Base-by-base conservation (phyloP, 1,140 invertebrate species). In the Drosophila leontia region DNA sequence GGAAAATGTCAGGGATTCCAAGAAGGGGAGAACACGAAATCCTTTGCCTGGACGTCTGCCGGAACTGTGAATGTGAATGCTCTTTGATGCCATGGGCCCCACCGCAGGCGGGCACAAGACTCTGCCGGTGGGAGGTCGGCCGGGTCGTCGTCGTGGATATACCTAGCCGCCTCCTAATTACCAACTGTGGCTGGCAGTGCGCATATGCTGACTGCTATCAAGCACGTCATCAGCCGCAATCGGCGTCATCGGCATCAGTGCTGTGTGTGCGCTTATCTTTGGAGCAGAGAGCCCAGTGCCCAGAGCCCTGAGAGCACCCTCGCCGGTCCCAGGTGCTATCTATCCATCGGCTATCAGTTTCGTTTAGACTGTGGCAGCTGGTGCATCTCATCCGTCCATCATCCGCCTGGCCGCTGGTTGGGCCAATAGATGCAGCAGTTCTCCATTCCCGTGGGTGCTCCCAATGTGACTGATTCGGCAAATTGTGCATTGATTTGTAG, bases 221-320 rank as follows among this genome's bases (percentile, higher is more conserved):
- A 68, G 82, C 82, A 85, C 82, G 82, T 85, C 82, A 85, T 86
- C 82, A 47, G 55, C 45, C 39, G 35, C 47, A 78, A 86, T 81
- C 82, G 53, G 48, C 67, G 78, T 74, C 82, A 85, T 70, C 69
- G 68, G 42, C 63, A 65, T 61, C 57, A 39, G 53, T 13, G 44
- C n/a, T 23, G 19, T 53, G 51, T 63, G 48, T 12, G 50, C 6
- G 15, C 41, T 39, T 72, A 62, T 56, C 41, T 51, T 44, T 41
- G 61, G 42, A 64, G 42, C 11, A 17, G 45, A 23, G 19, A 7
- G 23, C 23, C 44, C 45, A 7, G 45, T 13, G 45, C 13, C 45
- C 7, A 5, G n/a, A 17, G 26, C 41, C 41, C 42, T 6, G 44
- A 48, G 45, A 17, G 26, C 29, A 34, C 37, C 60, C 45, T 23